Conservation (phyloP, 1,140 invertebrate species). For the Drosophila eugracilis region DNA sequence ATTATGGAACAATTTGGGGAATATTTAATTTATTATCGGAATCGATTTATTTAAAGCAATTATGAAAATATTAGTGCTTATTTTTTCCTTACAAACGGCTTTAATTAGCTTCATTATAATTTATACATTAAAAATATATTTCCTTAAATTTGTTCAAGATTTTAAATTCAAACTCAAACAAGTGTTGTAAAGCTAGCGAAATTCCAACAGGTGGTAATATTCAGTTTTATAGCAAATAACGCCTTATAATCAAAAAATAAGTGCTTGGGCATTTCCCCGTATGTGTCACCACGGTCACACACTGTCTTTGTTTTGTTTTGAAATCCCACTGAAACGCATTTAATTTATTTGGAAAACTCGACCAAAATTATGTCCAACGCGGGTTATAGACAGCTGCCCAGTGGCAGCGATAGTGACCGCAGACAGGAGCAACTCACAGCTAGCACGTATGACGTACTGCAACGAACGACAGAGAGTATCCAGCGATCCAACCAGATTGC, state of each 20-base stretch:
- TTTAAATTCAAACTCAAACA: neutral
- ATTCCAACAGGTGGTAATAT: conserved; percentile 2
- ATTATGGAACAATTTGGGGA: too few species aligned
- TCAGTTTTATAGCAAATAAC: neutral
- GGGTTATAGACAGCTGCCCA: conserved; percentile 67
- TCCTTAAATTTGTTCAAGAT: too few species aligned
- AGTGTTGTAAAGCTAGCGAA: neutral
- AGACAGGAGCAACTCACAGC: conserved; percentile 61
- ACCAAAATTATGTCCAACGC: conserved; percentile 43
- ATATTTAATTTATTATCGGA: too few species aligned
- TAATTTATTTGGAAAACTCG: neutral
- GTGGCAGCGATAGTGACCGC: conserved; percentile 52
- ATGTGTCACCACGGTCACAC: conserved; percentile 12
- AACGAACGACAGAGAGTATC: conserved; percentile 61
- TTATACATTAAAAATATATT: too few species aligned
- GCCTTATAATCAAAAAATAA: too few species aligned
- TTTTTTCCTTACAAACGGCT: too few species aligned
- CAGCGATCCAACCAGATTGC: conserved; percentile 90
- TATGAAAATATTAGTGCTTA: too few species aligned
- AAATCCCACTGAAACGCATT: conserved; percentile 12
- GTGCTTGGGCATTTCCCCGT: neutral
- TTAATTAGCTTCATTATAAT: too few species aligned
- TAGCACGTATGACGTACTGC: conserved; percentile 66
- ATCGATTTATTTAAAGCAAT: too few species aligned
- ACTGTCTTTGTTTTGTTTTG: conserved; percentile 25